Percentiles rank a stretch among this genome's conserved stretches.
These are phyloP conservation scores for Gobionotothen gibberifrons DNA, from an alignment of 2,797 vertebrate species.

Conservation along the genomic window DNA sequence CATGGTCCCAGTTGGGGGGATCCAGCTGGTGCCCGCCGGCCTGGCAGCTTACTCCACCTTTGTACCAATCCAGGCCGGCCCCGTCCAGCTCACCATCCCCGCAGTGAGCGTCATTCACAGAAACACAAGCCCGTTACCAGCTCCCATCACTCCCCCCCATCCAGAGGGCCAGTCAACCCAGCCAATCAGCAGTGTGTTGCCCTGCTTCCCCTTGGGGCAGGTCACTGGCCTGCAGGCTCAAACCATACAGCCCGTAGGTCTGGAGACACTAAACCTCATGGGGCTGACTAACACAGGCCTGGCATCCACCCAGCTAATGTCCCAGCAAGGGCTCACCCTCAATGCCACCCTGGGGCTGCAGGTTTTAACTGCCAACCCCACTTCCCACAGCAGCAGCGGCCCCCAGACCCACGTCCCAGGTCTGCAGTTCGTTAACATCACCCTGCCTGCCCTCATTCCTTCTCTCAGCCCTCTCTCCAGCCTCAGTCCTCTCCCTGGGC, in stretches of 20 bases:
- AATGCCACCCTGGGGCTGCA: slow-evolving; percentile 92
- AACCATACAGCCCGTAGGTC: slow-evolving; percentile 85
- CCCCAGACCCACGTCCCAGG: slow-evolving; percentile 88
- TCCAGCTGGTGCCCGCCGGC: slow-evolving; percentile 93
- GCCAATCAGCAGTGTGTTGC: slow-evolving; percentile 85
- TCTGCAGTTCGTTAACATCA: slow-evolving; percentile 95
- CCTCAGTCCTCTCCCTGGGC: slow-evolving; percentile 76
- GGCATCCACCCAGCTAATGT: slow-evolving; percentile 82
- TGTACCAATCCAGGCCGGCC: slow-evolving; percentile 91
- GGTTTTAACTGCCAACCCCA: slow-evolving; percentile 87
- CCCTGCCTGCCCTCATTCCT: slow-evolving; percentile 92
- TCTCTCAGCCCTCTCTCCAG: slow-evolving; percentile 84
- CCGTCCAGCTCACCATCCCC: slow-evolving; percentile 94
- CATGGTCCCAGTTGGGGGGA: slow-evolving; percentile 93
- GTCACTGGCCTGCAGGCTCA: slow-evolving; percentile 87
- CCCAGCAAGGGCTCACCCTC: slow-evolving; percentile 90
- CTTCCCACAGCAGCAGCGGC: slow-evolving; percentile 83
- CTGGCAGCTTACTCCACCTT: slow-evolving; percentile 95
- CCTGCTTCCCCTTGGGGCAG: slow-evolving; percentile 93
- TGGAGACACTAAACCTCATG: slow-evolving; percentile 92
- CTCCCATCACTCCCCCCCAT: slow-evolving; percentile 71
- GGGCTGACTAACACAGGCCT: slow-evolving; percentile 87
- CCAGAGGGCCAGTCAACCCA: slow-evolving; percentile 68
- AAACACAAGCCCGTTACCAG: slow-evolving; percentile 82
- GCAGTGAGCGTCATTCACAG: slow-evolving; percentile 93